Evolutionary conservation across 2,888 invertebrate species (phyloP), one percentile per base, ranked within the genome.

Genomic region (Pristionchus mayeri): DNA sequence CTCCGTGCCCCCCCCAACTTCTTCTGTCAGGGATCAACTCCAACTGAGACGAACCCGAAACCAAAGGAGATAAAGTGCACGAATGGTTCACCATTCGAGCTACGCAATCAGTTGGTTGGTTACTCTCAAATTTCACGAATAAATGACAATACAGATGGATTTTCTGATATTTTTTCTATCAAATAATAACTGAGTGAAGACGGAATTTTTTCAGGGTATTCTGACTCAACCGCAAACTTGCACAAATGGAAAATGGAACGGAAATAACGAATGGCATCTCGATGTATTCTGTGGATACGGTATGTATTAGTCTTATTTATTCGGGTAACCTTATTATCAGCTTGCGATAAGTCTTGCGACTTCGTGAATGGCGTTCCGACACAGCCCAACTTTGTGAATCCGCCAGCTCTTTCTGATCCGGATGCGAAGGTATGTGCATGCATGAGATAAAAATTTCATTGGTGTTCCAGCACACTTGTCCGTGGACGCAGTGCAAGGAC

Each of bases 251-350:
- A 78, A 50, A 6, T 78, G 76, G 76, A 16, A 30, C 30, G 50
- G 30, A 7, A 78, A 24, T 21, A 21, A 11, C 27, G 2, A 50
- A 7, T 78, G 50, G 76, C 48, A 78, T 21, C 2, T 78, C 27
- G 40, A 21, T 50, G 76, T 50, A 9, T 78, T 78, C 76, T 78
- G 76, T 21, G 76, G 76, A 37, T 78, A 78, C 30, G 16, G 76
- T 78, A 50, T n/a, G n/a, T n/a, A n/a, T n/a, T n/a, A 67, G 67
- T 44, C 13, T 44, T 44, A n/a, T 27, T 27, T 63, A 16, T 63
- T 63, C n/a, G 6, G 11, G 13, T 11, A 27, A 6, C 3, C 6
- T 57, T 6, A 24, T 48, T 11, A 0, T 76, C 76, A 76, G 76
- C 48, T 0, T 54, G 54, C 54, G 54, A 54, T n/a, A 21, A 16